These are phyloP conservation scores for Microtus ochrogaster DNA, from an alignment of 2,113 vertebrate genomes.

Conservation along the genomic window DNA sequence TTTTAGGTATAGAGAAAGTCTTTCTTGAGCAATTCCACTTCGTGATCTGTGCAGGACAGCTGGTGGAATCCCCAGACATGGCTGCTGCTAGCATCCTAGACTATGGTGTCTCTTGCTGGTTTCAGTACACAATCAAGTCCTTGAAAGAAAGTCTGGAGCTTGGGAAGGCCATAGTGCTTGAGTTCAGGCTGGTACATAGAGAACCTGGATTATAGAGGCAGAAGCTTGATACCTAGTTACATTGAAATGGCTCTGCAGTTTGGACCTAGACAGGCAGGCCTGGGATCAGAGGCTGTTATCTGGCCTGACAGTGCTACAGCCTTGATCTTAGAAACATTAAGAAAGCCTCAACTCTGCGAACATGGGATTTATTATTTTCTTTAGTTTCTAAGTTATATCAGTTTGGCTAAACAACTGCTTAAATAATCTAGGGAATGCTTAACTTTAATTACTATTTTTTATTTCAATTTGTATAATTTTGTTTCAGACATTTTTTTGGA, in stretches of 20 bases:
- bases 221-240: neutral
- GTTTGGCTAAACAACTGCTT: conserved; percentile 14
- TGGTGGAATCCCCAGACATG: neutral
- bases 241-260: neutral
- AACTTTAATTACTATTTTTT: neutral
- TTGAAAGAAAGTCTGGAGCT: neutral
- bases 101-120: neutral
- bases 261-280: neutral
- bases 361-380: neutral
- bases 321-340: neutral
- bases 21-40: neutral
- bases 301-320: neutral
- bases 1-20: neutral
- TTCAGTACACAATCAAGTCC: neutral
- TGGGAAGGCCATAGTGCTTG: neutral
- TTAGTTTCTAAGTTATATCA: neutral
- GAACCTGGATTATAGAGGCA: neutral
- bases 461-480: neutral
- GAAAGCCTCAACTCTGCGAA: neutral
- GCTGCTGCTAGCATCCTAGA: neutral
- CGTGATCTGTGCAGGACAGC: no score
- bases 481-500: conserved; percentile 4
- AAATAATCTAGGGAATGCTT: neutral
- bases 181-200: neutral
- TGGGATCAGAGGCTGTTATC: neutral